Evolutionary conservation across 2,888 invertebrate species (phyloP).

Genomic region (Macrosiphum euphorbiae): DNA sequence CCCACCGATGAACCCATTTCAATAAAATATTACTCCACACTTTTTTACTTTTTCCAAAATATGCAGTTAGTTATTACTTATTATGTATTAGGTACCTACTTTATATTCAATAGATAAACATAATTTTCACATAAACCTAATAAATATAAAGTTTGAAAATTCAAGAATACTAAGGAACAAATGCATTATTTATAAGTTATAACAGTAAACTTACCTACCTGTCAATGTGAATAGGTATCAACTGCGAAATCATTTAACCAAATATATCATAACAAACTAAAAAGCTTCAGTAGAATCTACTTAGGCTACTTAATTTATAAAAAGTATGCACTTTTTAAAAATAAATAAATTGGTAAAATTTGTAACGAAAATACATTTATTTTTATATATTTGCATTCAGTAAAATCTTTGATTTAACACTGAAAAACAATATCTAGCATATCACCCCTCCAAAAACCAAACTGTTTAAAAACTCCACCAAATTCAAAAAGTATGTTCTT

Average conservation of each 20-base stretch:
- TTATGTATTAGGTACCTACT: background rate
- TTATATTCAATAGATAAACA: slow-evolving; percentile 11
- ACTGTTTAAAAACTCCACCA: no score
- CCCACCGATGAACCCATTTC: background rate
- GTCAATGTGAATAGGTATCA: background rate
- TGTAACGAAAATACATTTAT: no score
- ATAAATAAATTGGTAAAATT: no score
- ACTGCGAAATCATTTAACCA: background rate
- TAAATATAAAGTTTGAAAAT: background rate
- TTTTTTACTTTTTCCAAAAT: background rate
- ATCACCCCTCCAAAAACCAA: no score
- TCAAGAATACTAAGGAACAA: background rate
- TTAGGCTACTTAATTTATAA: background rate
- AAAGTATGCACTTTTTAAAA: background rate
- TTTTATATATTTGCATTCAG: no score
- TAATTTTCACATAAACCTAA: background rate
- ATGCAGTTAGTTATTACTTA: background rate
- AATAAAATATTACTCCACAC: slow-evolving; percentile 10
- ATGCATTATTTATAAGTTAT: slow-evolving; percentile 5
- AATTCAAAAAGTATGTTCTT: no score
- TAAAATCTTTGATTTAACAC: no score
- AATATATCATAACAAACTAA: background rate
- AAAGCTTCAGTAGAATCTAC: background rate
- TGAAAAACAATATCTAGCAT: no score
- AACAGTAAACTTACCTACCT: background rate